phyloP scores from a whole-genome alignment of 2,113 vertebrate genomes.

The Merops nubicus region DNA sequence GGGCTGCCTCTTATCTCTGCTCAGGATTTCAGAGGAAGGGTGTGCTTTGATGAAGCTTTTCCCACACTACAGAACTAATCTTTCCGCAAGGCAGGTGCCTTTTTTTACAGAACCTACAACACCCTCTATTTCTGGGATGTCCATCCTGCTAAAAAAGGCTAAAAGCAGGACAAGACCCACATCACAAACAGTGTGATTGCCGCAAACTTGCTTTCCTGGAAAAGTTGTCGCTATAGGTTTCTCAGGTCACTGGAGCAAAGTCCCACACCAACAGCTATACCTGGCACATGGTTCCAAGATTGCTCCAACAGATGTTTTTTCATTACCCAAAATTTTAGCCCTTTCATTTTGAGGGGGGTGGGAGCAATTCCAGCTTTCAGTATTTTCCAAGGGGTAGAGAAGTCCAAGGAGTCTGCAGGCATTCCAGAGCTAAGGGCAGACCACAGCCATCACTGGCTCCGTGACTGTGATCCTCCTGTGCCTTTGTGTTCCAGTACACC shows the following conservation, averaged over 20 bases:
- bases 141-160: not conserved
- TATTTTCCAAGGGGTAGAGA: not conserved
- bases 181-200: not conserved
- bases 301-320: not conserved
- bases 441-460: not conserved
- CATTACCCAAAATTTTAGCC: not conserved
- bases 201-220: not conserved
- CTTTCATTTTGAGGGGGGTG: not conserved
- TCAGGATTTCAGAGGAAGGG: not conserved
- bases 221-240: not conserved
- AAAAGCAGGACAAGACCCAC: not conserved
- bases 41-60: not conserved
- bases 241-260: slow-evolving; percentile 32
- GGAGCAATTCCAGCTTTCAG: not conserved
- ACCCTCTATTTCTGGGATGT: not conserved
- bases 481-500: not conserved
- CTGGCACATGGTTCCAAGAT: not conserved
- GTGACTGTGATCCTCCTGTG: rapidly evolving
- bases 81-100: not conserved
- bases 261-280: not conserved
- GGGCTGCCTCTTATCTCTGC: not conserved
- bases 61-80: not conserved
- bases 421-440: not conserved
- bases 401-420: not conserved
- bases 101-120: not conserved